A percentile compares a stretch with the other conserved stretches of the same genome.
Conservation (phyloP, 2,797 vertebrate genomes). For the Rhodeus uyekii region DNA sequence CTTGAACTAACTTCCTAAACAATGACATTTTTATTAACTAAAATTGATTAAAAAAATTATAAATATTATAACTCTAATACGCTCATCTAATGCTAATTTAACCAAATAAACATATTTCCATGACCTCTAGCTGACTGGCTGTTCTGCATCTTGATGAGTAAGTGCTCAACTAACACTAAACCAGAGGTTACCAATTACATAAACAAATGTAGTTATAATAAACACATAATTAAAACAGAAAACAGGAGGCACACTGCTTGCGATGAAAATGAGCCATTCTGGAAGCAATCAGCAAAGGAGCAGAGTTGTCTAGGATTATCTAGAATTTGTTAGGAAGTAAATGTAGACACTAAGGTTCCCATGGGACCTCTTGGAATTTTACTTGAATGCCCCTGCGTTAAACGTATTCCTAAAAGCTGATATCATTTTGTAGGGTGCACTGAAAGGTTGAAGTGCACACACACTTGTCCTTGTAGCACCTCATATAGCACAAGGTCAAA, state of each 20-base stretch:
- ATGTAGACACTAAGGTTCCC: neutral
- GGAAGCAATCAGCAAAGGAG: neutral
- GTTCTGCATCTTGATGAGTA: neutral
- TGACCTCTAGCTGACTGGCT: neutral
- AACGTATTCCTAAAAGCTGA: neutral
- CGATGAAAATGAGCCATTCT: neutral
- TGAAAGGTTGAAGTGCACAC: neutral
- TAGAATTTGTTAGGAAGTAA: neutral
- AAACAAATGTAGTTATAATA: neutral
- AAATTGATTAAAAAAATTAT: neutral
- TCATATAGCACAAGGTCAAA: slow-evolving; percentile 24
- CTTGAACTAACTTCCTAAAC: too few species aligned
- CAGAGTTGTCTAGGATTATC: neutral
- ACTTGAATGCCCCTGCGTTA: neutral
- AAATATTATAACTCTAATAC: neutral
- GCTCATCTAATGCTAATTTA: neutral
- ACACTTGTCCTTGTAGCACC: slow-evolving; percentile 17
- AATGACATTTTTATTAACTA: neutral
- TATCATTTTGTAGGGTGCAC: neutral
- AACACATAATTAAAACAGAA: neutral
- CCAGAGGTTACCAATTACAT: neutral
- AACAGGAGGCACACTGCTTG: neutral
- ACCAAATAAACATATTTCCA: neutral
- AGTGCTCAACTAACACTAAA: neutral
- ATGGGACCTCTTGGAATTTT: neutral